These are phyloP conservation scores for Drosophila santomea DNA, from an alignment of 1,140 invertebrate species.

Conservation along the genomic window DNA sequence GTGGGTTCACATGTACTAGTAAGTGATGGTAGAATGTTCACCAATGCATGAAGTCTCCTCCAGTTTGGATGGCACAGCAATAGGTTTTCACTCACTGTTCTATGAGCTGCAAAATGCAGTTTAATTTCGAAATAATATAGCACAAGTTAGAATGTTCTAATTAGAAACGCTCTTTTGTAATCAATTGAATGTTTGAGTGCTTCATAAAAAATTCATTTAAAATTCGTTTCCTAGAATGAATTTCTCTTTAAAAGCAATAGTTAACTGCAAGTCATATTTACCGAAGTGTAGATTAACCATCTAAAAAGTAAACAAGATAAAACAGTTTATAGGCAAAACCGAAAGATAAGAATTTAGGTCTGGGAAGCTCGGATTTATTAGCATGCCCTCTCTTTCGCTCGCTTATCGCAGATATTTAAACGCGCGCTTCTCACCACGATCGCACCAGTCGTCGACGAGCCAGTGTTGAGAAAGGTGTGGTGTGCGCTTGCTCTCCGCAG, in stretches of 20 bases:
- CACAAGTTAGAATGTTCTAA: neutral
- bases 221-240: too few relatives aligned
- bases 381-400: neutral
- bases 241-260: neutral
- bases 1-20: constrained; percentile 2
- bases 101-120: neutral
- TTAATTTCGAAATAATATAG: neutral
- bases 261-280: constrained; percentile 1
- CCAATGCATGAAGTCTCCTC: neutral
- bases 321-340: constrained; percentile 40
- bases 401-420: constrained; percentile 61
- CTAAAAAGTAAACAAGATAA: constrained; percentile 46
- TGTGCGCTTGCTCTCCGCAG: neutral
- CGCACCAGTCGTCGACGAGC: constrained; percentile 43
- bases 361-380: neutral
- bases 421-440: constrained; percentile 7
- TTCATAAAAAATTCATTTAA: too few relatives aligned
- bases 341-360: constrained; percentile 23
- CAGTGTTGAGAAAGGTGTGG: constrained; percentile 63
- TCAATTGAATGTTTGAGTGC: too few relatives aligned
- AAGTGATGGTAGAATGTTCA: constrained; percentile 4
- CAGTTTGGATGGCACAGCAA: neutral
- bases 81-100: neutral
- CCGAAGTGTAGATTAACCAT: constrained; percentile 48
- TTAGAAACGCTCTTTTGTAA: neutral